Evolutionary conservation across 2,797 vertebrate genomes (phyloP).

Genomic region (Hypotaenidia okinawae): DNA sequence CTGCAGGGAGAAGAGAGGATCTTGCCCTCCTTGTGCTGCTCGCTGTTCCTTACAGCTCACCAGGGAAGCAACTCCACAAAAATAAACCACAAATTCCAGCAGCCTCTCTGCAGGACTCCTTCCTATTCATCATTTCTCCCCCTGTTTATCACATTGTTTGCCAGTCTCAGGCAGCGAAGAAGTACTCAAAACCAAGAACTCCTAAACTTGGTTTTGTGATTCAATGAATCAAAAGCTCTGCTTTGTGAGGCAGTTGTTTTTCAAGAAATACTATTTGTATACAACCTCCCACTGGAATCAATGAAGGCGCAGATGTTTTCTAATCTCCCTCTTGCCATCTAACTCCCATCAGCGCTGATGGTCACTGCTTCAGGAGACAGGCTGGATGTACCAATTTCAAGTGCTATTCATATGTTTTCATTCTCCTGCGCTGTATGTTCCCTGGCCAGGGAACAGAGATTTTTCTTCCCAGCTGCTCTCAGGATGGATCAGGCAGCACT

Average conservation of each 20-base stretch:
- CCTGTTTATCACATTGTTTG: background rate
- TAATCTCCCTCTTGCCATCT: background rate
- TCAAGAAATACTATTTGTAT: background rate
- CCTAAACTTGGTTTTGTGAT: background rate
- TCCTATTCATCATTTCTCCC: slow-evolving; percentile 2
- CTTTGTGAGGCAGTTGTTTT: background rate
- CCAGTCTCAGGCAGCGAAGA: background rate
- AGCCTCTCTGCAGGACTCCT: background rate
- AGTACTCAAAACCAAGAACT: background rate
- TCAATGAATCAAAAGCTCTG: slow-evolving; percentile 4
- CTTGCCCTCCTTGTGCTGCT: background rate
- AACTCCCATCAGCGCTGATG: background rate
- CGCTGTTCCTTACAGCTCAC: background rate
- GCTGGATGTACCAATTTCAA: background rate
- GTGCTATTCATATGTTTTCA: background rate
- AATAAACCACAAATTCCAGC: background rate
- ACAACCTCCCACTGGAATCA: background rate
- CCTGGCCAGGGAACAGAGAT: background rate
- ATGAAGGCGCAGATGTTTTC: background rate
- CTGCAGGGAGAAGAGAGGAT: background rate
- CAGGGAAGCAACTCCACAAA: background rate
- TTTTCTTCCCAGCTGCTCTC: background rate
- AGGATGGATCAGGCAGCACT: background rate
- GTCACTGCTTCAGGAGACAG: background rate
- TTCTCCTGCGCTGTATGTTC: background rate